Conservation (phyloP, 2,113 vertebrate genomes). For the Pomatostomus ruficeps region DNA sequence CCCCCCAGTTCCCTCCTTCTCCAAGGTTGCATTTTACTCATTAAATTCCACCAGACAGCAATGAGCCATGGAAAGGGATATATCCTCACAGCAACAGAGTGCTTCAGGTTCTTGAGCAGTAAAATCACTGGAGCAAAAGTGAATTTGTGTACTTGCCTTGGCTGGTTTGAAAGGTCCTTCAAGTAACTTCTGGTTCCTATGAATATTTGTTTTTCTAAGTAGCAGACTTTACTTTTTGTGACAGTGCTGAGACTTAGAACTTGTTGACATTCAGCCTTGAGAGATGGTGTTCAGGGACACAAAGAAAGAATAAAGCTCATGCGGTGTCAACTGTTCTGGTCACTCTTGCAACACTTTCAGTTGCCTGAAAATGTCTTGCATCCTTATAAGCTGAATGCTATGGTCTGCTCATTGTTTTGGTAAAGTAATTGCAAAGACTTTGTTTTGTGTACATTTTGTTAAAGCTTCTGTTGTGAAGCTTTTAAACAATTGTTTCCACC, state of each 20-base stretch:
- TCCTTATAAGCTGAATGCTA: not conserved
- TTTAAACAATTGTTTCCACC: not conserved
- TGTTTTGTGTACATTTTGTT: not conserved
- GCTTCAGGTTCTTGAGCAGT: not conserved
- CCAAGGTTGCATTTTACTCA: not conserved
- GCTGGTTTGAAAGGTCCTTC: not conserved
- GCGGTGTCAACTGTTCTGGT: not conserved
- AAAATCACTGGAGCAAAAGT: not conserved
- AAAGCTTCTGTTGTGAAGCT: not conserved
- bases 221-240: not conserved
- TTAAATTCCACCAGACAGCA: not conserved
- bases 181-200: not conserved
- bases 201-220: not conserved
- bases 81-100: not conserved
- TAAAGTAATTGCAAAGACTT: not conserved
- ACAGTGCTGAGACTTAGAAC: not conserved
- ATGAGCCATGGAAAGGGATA: not conserved
- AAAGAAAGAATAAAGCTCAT: not conserved
- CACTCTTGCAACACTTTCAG: not conserved
- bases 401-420: not conserved
- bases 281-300: not conserved
- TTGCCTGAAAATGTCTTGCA: not conserved
- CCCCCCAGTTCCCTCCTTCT: rapidly evolving
- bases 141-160: not conserved
- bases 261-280: not conserved